Percentiles rank a stretch among this genome's conserved stretches.
These are phyloP conservation scores for Mamestra configurata DNA, from an alignment of 1,140 invertebrate genomes.

Conservation along the genomic window DNA sequence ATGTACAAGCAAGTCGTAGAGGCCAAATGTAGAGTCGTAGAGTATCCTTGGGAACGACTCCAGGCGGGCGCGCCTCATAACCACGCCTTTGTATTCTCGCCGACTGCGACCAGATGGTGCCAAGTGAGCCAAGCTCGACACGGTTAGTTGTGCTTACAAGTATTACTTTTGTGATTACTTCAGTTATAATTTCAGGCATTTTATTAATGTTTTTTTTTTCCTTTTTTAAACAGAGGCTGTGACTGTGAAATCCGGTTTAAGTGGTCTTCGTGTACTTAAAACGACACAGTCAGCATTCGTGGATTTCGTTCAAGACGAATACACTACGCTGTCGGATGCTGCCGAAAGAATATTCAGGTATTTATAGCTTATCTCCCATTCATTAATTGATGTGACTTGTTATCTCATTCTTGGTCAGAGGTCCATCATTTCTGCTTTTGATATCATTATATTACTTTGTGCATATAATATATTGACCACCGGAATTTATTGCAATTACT, in stretches of 20 bases:
- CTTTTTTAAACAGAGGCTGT: slow-evolving; percentile 85
- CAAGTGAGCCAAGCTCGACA: slow-evolving; percentile 90
- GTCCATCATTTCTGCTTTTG: not conserved
- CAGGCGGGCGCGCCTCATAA: slow-evolving; percentile 90
- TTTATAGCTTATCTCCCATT: slow-evolving; percentile 11
- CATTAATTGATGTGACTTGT: not conserved
- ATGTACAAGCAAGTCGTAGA: slow-evolving; percentile 92
- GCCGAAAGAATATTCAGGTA: slow-evolving; percentile 91
- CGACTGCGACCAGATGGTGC: slow-evolving; percentile 90
- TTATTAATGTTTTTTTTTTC: slow-evolving; percentile 10
- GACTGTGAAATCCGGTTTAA: slow-evolving; percentile 90
- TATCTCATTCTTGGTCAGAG: not conserved
- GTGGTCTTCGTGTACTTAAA: slow-evolving; percentile 91
- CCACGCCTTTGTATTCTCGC: slow-evolving; percentile 92
- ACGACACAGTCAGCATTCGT: slow-evolving; percentile 93
- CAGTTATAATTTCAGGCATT: not conserved
- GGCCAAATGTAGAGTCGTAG: slow-evolving; percentile 90
- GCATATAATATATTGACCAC: not conserved
- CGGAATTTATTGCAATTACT: not conserved
- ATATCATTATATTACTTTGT: not conserved
- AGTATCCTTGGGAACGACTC: slow-evolving; percentile 93
- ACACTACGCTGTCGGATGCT: slow-evolving; percentile 91
- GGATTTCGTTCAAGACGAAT: slow-evolving; percentile 93
- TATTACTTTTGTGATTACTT: slow-evolving; percentile 3
- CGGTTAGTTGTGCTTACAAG: slow-evolving; percentile 85